Evolutionary conservation across 2,113 vertebrate genomes (phyloP).

Genomic region (Syngnathus scovelli): DNA sequence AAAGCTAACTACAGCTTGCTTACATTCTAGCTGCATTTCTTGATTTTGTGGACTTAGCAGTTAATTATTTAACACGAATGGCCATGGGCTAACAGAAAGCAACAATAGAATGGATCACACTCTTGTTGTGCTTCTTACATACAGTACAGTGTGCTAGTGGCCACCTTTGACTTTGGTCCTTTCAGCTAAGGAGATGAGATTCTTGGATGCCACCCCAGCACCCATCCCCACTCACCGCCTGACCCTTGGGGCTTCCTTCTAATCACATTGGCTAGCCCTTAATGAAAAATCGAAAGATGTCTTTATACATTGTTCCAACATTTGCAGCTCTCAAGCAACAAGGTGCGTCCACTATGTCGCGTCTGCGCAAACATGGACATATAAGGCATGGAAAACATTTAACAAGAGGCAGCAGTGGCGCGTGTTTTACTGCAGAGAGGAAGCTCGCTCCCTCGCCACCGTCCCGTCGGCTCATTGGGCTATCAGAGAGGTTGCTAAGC

Average conservation of each 20-base stretch:
- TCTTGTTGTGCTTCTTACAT: background rate
- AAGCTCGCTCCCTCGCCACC: background rate
- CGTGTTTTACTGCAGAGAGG: background rate
- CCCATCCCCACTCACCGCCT: background rate
- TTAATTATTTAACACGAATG: background rate
- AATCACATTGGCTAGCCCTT: background rate
- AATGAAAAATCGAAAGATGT: background rate
- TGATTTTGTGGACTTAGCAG: background rate
- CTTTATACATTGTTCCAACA: background rate
- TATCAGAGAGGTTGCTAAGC: conserved; percentile 1
- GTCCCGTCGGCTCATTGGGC: background rate
- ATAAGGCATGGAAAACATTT: conserved; percentile 55
- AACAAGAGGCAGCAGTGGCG: conserved; percentile 7
- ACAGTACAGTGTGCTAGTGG: background rate
- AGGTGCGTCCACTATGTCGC: conserved; percentile 20
- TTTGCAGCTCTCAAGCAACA: background rate
- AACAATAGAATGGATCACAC: background rate
- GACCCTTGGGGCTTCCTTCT: background rate
- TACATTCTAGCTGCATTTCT: background rate
- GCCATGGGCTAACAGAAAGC: background rate
- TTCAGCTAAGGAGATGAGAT: background rate
- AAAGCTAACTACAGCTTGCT: background rate
- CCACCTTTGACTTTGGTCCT: background rate
- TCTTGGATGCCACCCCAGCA: background rate
- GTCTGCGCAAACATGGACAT: conserved; percentile 69